Evolutionary conservation across 2,888 invertebrate species (phyloP), one percentile per base, ranked within the genome.

Genomic region (Hemicrepidius hirtus): DNA sequence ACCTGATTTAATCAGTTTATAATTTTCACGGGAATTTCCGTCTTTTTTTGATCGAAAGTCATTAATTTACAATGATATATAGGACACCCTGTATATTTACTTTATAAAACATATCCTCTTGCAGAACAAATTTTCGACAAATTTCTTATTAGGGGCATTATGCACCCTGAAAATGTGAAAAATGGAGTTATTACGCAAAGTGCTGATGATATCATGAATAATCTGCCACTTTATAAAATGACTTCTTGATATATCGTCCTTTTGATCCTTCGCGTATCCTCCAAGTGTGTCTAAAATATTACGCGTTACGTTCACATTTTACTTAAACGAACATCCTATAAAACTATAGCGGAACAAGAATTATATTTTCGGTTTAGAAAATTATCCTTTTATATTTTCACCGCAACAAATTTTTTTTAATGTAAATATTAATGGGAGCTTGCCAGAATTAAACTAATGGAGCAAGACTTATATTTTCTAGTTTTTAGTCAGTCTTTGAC

Each of bases 171-270:
- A 79, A 79, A 77, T 75, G 76, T 79, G 80, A 81, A 79, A 77
- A 81, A 82, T 80, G 80, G 75, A 75, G 75, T 81, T 80, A 78
- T 81, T 82, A 81, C 77, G 53, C 60, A 75, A 79, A 81, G 79
- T 79, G 80, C 78, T 78, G 77, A 76, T 80, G 78, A 80, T 80
- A 80, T 80, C 79, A 79, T 80, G 80, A 79, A 80, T 81, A 81
- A 82, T 81, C 79, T 78, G 76, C 79, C 79, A 81, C 80, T 80
- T 81, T 80, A 79, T 78, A 77, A 79, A 80, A 81, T 80, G 80
- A 80, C 80, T 80, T 79, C 75, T 77, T 81, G 81, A 81, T 80
- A 80, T 80, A 81, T 81, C 75, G 76, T 76, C 75, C 76, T 79
- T 78, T 78, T 79, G 78, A 80, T 79, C 77, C 73, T 67, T 67